A percentile compares a stretch with the other conserved stretches of the same genome.
phyloP scores from a whole-genome alignment of 64 coral and sea anemone genomes.

The Actinia equina region DNA sequence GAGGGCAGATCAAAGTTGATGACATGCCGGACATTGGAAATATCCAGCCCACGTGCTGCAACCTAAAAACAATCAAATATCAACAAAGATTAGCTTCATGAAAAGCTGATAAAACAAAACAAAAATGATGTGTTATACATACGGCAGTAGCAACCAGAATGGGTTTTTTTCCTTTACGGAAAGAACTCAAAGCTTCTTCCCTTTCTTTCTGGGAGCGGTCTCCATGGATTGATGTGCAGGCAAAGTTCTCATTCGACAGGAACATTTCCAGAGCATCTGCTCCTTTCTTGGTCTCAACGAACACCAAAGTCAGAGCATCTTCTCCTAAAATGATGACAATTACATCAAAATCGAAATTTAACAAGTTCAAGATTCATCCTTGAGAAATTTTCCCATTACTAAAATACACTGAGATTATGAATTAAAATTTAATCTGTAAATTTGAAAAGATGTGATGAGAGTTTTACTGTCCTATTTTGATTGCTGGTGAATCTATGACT shows the following conservation, averaged over 20 bases:
- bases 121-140: neutral
- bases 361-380: neutral
- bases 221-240: constrained; percentile 94
- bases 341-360: neutral
- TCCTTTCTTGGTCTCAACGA: constrained; percentile 98
- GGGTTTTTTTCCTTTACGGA: constrained; percentile 74
- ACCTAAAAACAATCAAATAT: constrained; percentile 39
- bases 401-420: too few species aligned
- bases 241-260: constrained; percentile 61
- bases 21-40: constrained; percentile 91
- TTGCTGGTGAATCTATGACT: neutral
- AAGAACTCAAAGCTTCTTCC: constrained; percentile 82
- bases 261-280: constrained; percentile 90
- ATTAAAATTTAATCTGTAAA: too few species aligned
- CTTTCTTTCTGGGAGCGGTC: constrained; percentile 94
- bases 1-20: constrained; percentile 98
- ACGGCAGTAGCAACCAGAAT: constrained; percentile 99
- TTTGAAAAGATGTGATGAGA: too few species aligned
- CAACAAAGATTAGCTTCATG: neutral
- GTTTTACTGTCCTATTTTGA: neutral
- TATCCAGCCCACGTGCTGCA: constrained; percentile 94
- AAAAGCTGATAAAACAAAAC: neutral
- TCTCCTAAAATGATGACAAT: constrained; percentile 37
- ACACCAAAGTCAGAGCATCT: constrained; percentile 82
- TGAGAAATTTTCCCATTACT: too few species aligned